A percentile compares a stretch with the other conserved stretches of the same genome.
These are phyloP conservation scores for Macroramphosus scolopax DNA, from an alignment of 2,797 vertebrate species.

Conservation along the genomic window DNA sequence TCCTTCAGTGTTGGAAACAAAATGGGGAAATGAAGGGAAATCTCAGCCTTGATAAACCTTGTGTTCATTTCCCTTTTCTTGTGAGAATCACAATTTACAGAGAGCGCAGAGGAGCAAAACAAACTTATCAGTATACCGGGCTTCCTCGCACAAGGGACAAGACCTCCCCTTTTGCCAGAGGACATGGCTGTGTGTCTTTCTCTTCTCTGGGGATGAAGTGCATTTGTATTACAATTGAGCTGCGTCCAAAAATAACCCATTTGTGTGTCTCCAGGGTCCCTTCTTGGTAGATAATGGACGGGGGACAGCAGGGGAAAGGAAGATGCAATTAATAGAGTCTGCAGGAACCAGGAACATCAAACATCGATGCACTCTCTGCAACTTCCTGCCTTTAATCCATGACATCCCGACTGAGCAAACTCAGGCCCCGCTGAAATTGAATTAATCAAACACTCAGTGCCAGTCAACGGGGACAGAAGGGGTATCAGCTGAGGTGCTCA, in stretches of 20 bases:
- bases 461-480: slow-evolving; percentile 41
- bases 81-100: slow-evolving; percentile 14
- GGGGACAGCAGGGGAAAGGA: slow-evolving; percentile 30
- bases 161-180: slow-evolving; percentile 37
- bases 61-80: too few species aligned
- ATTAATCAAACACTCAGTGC: slow-evolving; percentile 57
- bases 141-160: slow-evolving; percentile 36
- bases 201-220: slow-evolving; percentile 53
- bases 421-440: slow-evolving; percentile 56
- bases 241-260: slow-evolving; percentile 69
- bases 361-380: slow-evolving; percentile 56
- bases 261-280: slow-evolving; percentile 62
- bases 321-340: slow-evolving; percentile 75
- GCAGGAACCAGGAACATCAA: slow-evolving; percentile 65
- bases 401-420: slow-evolving; percentile 57
- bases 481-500: slow-evolving; percentile 27
- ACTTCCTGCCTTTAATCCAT: slow-evolving; percentile 66
- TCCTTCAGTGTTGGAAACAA: too few species aligned
- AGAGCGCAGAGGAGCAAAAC: slow-evolving; percentile 14
- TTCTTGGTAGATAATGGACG: slow-evolving; percentile 68
- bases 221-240: slow-evolving; percentile 62
- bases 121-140: slow-evolving; percentile 35
- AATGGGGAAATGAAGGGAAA: too few species aligned
- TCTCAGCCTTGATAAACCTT: too few species aligned
- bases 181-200: slow-evolving; percentile 29